Conservation (phyloP, 2,113 vertebrate genomes). For the Rhabdornis inornatus region DNA sequence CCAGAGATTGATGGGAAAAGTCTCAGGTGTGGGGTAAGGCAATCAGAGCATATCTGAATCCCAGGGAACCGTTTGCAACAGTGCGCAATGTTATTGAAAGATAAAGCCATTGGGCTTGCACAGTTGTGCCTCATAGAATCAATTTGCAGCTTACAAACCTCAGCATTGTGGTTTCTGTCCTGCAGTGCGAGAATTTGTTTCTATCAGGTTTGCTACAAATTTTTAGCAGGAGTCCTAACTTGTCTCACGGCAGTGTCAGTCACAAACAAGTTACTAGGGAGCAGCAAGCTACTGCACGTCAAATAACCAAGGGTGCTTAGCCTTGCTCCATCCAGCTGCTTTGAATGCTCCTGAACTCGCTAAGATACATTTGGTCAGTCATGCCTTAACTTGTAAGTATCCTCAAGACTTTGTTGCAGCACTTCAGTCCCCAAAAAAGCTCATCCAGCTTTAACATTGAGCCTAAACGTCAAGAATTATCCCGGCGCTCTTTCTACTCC, state of each 20-base stretch:
- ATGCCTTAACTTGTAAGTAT: not conserved
- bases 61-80: not conserved
- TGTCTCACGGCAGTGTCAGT: not conserved
- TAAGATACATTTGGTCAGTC: not conserved
- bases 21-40: not conserved
- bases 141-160: not conserved
- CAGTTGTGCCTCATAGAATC: not conserved
- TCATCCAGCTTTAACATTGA: not conserved
- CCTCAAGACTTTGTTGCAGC: not conserved
- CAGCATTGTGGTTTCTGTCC: not conserved
- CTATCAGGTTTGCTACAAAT: not conserved
- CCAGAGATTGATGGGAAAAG: not conserved
- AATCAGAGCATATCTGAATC: not conserved
- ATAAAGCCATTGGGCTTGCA: not conserved
- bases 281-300: not conserved
- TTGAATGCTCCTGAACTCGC: not conserved
- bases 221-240: not conserved
- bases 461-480: not conserved
- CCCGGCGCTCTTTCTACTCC: not conserved
- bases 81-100: not conserved
- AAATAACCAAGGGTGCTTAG: not conserved
- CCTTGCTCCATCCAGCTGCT: not conserved
- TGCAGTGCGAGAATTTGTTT: not conserved
- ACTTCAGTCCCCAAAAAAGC: not conserved
- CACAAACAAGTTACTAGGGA: not conserved